Percentiles rank a stretch among this genome's conserved stretches.
phyloP scores from a whole-genome alignment of 1,140 invertebrate genomes.

The Galleria mellonella region DNA sequence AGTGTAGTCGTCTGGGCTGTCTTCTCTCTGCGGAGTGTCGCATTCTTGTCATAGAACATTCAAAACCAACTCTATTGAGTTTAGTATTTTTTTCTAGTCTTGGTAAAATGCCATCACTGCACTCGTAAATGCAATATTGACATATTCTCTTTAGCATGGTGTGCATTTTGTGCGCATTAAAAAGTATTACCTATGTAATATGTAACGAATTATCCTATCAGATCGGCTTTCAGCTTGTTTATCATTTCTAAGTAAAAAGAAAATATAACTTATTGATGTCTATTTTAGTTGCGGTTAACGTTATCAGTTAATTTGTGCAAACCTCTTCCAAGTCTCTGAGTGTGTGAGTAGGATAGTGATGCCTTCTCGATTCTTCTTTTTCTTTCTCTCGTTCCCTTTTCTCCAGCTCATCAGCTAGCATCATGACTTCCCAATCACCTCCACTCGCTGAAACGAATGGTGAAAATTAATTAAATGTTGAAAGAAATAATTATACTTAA shows the following conservation, averaged over 20 bases:
- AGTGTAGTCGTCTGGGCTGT: conserved; percentile 51
- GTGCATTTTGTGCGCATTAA: no score
- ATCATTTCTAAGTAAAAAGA: no score
- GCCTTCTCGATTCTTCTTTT: conserved; percentile 39
- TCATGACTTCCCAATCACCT: conserved; percentile 85
- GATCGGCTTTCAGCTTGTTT: no score
- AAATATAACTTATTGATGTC: no score
- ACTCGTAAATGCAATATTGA: not conserved
- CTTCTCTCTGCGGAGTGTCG: conserved; percentile 50
- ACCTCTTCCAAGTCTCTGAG: conserved; percentile 58
- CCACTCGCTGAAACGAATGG: conserved; percentile 53
- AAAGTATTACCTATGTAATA: no score
- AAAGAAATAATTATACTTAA: not conserved
- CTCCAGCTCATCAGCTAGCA: conserved; percentile 84
- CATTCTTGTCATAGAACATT: conserved; percentile 32
- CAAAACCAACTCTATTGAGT: no score
- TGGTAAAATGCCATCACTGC: not conserved
- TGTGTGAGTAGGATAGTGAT: conserved; percentile 35
- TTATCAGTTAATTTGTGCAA: no score
- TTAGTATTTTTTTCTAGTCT: no score
- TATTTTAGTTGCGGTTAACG: no score
- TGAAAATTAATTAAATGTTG: conserved; percentile 1
- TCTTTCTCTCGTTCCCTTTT: conserved; percentile 73
- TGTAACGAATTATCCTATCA: no score
- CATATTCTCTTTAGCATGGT: no score